Evolutionary conservation across 2,797 vertebrate species (phyloP).

Genomic region (Pelochelys cantorii): DNA sequence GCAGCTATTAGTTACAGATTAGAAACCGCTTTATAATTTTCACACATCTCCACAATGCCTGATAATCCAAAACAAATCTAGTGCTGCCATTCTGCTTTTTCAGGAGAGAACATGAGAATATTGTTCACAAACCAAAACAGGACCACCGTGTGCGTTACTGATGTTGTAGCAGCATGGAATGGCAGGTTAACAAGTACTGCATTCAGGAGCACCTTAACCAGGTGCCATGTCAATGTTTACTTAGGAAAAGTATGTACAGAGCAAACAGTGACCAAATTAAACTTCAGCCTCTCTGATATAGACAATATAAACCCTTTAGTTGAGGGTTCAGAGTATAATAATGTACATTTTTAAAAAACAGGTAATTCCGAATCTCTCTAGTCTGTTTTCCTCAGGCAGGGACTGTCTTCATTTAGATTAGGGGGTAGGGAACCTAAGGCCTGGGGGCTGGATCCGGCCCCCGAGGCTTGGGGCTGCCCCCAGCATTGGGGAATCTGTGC

Average conservation of each 20-base stretch:
- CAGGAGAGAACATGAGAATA: background rate
- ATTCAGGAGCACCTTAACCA: background rate
- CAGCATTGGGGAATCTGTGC: too few relatives aligned
- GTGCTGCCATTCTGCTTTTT: background rate
- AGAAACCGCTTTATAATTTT: background rate
- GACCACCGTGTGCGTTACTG: background rate
- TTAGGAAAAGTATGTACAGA: background rate
- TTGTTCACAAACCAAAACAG: background rate
- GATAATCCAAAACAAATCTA: background rate
- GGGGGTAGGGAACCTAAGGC: too few relatives aligned
- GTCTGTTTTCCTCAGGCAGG: background rate
- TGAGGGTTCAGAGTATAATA: slow-evolving; percentile 9
- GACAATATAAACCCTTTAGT: background rate
- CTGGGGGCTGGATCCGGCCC: too few relatives aligned
- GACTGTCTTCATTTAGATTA: background rate
- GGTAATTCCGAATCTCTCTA: background rate
- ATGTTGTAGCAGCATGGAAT: background rate
- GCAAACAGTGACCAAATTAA: background rate
- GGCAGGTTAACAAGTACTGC: background rate
- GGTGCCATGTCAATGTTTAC: background rate
- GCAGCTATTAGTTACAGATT: slow-evolving; percentile 24
- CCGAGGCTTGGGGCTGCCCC: too few relatives aligned
- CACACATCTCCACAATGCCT: background rate
- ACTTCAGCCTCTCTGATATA: background rate
- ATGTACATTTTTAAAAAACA: slow-evolving; percentile 15